phyloP scores from a whole-genome alignment of 2,113 vertebrate species.

The Anser brachyrhynchus region DNA sequence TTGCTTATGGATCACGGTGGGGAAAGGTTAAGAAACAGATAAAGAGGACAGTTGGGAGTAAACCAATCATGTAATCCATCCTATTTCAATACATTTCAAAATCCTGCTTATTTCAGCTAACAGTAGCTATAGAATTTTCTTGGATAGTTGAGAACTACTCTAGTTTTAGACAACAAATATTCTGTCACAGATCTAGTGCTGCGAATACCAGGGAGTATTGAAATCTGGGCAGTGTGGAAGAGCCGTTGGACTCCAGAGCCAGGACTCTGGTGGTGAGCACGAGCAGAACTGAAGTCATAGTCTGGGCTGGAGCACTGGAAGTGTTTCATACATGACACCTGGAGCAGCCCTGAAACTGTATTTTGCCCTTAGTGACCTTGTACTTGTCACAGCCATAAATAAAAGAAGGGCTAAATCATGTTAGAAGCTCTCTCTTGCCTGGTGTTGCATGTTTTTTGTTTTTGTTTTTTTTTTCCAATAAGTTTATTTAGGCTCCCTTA shows the following conservation, averaged over 20 bases:
- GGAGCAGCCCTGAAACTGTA: not conserved
- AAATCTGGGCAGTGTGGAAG: not conserved
- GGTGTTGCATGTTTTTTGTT: not conserved
- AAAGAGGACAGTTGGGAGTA: not conserved
- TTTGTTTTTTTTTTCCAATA: not conserved
- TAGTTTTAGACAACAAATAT: not conserved
- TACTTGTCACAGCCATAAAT: not conserved
- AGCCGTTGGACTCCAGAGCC: not conserved
- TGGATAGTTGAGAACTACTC: not conserved
- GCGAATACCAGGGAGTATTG: not conserved
- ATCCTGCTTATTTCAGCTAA: not conserved
- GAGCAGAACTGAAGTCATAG: not conserved
- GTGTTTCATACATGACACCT: not conserved
- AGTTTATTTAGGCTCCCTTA: not conserved
- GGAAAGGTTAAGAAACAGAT: not conserved
- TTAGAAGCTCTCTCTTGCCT: not conserved
- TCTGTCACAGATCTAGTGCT: not conserved
- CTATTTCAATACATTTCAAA: not conserved
- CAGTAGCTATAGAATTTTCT: not conserved
- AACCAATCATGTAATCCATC: not conserved
- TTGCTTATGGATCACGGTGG: not conserved
- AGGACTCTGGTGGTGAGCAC: not conserved
- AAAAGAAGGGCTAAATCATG: not conserved
- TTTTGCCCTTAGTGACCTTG: not conserved
- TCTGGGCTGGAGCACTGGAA: rapidly evolving